Evolutionary conservation across 2,113 vertebrate genomes (phyloP).

Genomic region (Thryonomys swinderianus): DNA sequence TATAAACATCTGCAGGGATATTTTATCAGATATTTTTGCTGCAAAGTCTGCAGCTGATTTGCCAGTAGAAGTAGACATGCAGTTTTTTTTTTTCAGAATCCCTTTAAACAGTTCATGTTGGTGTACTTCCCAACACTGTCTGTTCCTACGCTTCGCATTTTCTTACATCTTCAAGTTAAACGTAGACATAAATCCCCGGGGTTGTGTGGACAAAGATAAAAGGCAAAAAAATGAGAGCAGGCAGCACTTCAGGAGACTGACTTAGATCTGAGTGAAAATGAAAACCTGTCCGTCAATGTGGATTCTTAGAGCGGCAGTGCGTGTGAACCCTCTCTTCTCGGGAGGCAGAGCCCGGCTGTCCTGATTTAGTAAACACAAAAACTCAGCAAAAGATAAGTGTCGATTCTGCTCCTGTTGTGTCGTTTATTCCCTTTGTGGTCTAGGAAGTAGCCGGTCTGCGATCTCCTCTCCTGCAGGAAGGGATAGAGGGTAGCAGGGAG

Average conservation of each 20-base stretch:
- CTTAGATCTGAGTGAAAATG: constrained; percentile 40
- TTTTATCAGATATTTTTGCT: neutral
- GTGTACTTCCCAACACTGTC: constrained; percentile 2
- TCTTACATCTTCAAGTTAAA: constrained; percentile 49
- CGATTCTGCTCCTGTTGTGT: neutral
- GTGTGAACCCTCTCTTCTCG: neutral
- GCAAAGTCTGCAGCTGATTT: neutral
- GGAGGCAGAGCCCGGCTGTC: neutral
- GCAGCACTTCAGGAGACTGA: neutral
- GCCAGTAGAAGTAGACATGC: neutral
- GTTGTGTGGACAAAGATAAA: constrained; percentile 16
- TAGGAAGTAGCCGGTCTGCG: neutral
- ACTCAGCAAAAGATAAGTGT: neutral
- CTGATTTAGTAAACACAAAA: neutral
- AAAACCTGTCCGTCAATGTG: constrained; percentile 52
- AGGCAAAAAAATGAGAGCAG: constrained; percentile 4
- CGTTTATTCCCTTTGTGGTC: neutral
- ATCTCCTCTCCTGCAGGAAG: neutral
- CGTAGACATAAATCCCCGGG: neutral
- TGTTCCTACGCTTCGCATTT: neutral
- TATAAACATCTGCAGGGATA: neutral
- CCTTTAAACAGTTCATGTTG: neutral
- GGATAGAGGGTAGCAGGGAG: neutral
- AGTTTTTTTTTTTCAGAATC: neutral
- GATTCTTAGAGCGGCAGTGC: neutral